Evolutionary conservation across 2,888 invertebrate genomes (phyloP), one percentile per base, ranked within the genome.

Genomic region (Seira ritae): DNA sequence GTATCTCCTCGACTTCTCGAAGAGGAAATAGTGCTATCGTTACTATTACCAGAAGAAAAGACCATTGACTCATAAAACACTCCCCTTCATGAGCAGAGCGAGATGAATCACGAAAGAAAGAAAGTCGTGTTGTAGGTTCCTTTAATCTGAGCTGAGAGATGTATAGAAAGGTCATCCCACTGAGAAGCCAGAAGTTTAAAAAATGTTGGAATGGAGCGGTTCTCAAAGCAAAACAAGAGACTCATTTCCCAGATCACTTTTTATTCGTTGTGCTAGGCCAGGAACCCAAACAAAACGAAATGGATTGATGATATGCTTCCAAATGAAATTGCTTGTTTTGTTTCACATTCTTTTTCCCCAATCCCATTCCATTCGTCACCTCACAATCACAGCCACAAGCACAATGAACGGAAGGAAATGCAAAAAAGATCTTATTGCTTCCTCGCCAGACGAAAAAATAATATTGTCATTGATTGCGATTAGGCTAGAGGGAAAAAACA

Each of bases 51-150:
- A 55, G 55, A 31, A 17, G 55, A 46, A 80, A 75, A 80, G 80
- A 75, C 74, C 80, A 50, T 80, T 80, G 80, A 80, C 80, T 80
- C 42, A 62, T n/a, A 8, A 73, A n/a, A 66, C 10, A 42, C 0
- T 60, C 6, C 19, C 12, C 65, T 22, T 19, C 22, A 19, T 15
- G 6, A 42, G 31, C 37, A 68, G 10, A 19, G 17, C 15, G 12
- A 23, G 67, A 24, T 67, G 22, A 67, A 67, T 12, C 24, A 2
- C 12, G 12, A 69, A 69, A n/a, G 24, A 67, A 22, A 24, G 12
- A 23, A 23, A 1, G n/a, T 23, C 31, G 15, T 22, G 10, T 66
- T 12, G n/a, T 20, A 22, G 6, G 24, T 22, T n/a, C 17, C n/a
- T n/a, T n/a, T n/a, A 24, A n/a, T 68, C 17, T 31, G 31, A 4